These are phyloP conservation scores for Diachasma alloeum DNA, from an alignment of 1,140 invertebrate genomes.

Conservation along the genomic window DNA sequence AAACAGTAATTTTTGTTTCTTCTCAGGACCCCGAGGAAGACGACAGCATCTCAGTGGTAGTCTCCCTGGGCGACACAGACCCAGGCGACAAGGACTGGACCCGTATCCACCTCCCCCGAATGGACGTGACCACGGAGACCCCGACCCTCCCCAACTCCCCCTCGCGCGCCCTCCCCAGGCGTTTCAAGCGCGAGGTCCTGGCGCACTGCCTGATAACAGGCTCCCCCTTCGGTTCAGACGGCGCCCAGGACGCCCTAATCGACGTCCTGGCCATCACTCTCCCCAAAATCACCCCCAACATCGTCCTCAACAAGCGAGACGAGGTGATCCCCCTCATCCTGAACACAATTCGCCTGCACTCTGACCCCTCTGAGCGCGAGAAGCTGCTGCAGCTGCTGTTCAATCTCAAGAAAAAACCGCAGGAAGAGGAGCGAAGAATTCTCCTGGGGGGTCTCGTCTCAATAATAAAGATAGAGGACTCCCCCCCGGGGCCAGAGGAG, in stretches of 20 bases:
- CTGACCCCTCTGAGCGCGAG: conserved; percentile 70
- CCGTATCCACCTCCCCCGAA: conserved; percentile 51
- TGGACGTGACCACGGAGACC: conserved; percentile 42
- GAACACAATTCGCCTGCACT: conserved; percentile 72
- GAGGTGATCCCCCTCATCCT: conserved; percentile 79
- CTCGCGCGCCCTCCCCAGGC: conserved; percentile 60
- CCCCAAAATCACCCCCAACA: conserved; percentile 74
- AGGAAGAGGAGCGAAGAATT: conserved; percentile 70
- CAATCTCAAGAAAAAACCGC: conserved; percentile 80
- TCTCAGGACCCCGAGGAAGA: conserved; percentile 51
- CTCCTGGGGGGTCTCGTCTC: conserved; percentile 66
- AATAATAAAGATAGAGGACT: conserved; percentile 69
- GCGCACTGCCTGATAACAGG: conserved; percentile 56
- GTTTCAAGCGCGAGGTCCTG: conserved; percentile 67
- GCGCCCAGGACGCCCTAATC: conserved; percentile 57
- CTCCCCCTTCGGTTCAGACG: conserved; percentile 50
- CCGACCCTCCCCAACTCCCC: conserved; percentile 44
- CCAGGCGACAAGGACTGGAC: conserved; percentile 62
- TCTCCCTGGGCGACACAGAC: conserved; percentile 58
- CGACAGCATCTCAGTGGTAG: conserved; percentile 54
- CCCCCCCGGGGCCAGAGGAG: conserved; percentile 71
- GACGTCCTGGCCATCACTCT: conserved; percentile 64
- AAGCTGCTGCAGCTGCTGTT: conserved; percentile 76
- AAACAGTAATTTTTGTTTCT: no score
- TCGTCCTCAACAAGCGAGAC: conserved; percentile 75